phyloP scores from a whole-genome alignment of 2,888 invertebrate genomes.

The Gasteruption jaculator region DNA sequence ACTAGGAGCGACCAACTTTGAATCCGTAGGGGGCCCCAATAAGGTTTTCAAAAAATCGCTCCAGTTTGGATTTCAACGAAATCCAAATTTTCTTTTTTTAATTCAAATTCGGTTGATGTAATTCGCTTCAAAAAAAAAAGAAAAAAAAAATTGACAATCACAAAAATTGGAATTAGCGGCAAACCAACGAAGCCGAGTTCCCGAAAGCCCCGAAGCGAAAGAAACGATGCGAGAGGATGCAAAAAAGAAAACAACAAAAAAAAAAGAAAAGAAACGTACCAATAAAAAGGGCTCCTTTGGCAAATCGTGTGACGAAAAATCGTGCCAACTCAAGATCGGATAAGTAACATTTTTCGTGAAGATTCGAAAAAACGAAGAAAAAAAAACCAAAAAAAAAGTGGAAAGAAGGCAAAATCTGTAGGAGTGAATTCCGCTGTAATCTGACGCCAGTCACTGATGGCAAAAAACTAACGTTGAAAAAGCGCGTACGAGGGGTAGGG shows the following conservation, averaged over 20 bases:
- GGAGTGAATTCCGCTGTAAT: conserved; percentile 33
- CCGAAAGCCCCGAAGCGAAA: background rate
- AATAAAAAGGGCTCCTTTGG: conserved; percentile 23
- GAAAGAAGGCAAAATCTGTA: conserved; percentile 19
- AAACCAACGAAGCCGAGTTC: too few species aligned
- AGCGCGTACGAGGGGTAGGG: conserved; percentile 1
- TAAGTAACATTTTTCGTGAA: too few species aligned
- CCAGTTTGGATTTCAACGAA: too few species aligned
- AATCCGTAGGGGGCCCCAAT: too few species aligned
- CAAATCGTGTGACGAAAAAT: conserved; percentile 10
- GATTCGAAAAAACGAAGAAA: conserved; percentile 8
- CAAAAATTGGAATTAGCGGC: too few species aligned
- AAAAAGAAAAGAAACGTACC: conserved; percentile 27
- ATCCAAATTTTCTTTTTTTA: too few species aligned
- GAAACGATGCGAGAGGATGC: conserved; percentile 9
- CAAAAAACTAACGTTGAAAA: conserved; percentile 37
- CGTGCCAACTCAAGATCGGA: too few species aligned
- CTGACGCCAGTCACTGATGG: conserved; percentile 35
- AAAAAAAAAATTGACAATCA: too few species aligned
- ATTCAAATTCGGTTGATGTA: too few species aligned
- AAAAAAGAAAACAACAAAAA: conserved; percentile 3
- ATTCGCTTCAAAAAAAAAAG: too few species aligned
- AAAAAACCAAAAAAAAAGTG: conserved; percentile 19
- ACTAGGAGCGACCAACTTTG: too few species aligned
- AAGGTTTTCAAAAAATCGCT: too few species aligned